Base-by-base conservation (phyloP, 2,888 invertebrate species). In the Dolomedes plantarius region DNA sequence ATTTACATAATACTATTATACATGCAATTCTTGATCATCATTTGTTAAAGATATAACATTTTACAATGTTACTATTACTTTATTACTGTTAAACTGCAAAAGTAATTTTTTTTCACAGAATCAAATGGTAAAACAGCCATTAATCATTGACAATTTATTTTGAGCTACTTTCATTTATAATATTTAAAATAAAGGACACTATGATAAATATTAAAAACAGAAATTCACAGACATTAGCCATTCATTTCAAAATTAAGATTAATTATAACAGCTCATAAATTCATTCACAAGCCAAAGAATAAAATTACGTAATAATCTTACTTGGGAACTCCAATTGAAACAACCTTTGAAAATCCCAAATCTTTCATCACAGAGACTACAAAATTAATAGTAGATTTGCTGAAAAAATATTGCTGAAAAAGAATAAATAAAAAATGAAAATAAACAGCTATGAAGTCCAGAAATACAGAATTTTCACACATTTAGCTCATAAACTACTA, bases 301-400 rank as follows among this genome's bases (percentile, higher is more conserved):
- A 19, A 56, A 27, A 11, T n/a, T n/a, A n/a, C n/a, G n/a, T n/a
- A 16, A 56, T 27, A 1, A 13, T 29, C 74, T 41, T 79, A 86
- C 67, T 95, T 94, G 0, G 98, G 97, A 0, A 95, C 94, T 13
- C 98, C 97, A 75, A 98, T 94, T 90, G 97, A 97, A n/a, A 98
- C 91, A 0, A 97, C 93, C 91, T 90, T 90, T 6, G 89, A 90
- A 32, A 90, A 89, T 11, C 89, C 83, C 46, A 90, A 74, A 2
- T 89, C 81, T 46, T 89, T 73, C 0, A 92, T 71, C 5, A 90
- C 88, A 3, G 89, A 92, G 13, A 94, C 90, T 19, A 97, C 93
- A 88, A 95, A 94, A 13, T 92, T 90, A 3, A 95, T 93, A 31
- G 95, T 93, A 87, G 93, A 93, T 88, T 94, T 93, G 0, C 95